Evolutionary conservation across 2,888 invertebrate species (phyloP).

Genomic region (Pandemis cinnamomeana): DNA sequence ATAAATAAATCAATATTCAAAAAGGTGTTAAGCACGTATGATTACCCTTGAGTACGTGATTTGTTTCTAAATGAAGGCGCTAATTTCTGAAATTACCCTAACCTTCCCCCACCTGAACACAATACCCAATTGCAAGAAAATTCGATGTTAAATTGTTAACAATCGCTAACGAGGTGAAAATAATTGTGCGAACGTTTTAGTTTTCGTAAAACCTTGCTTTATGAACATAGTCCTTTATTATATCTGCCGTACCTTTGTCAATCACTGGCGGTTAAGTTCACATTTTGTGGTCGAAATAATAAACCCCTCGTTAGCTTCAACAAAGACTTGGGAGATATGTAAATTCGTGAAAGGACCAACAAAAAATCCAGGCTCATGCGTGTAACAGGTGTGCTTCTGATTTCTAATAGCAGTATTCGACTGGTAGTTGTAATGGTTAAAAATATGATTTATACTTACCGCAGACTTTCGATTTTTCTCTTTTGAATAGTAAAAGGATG

Average conservation of each 20-base stretch:
- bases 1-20: background rate
- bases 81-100: conserved; percentile 56
- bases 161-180: conserved; percentile 74
- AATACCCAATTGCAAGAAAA: conserved; percentile 61
- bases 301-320: conserved; percentile 76
- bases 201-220: conserved; percentile 54
- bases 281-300: conserved; percentile 81
- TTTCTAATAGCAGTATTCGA: conserved; percentile 74
- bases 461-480: conserved; percentile 71
- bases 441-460: conserved; percentile 62
- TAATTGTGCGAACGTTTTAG: conserved; percentile 56
- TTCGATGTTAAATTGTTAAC: conserved; percentile 59
- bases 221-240: conserved; percentile 63
- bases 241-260: conserved; percentile 70
- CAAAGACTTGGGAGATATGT: conserved; percentile 77
- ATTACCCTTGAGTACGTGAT: background rate
- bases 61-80: conserved; percentile 42
- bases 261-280: conserved; percentile 72
- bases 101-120: conserved; percentile 36
- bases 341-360: conserved; percentile 77
- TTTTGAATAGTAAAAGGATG: conserved; percentile 14
- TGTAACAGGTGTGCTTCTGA: conserved; percentile 77
- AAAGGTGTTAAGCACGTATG: background rate
- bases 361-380: conserved; percentile 74
- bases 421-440: conserved; percentile 66